phyloP scores from a whole-genome alignment of 2,113 vertebrate species.

The Phrynosoma blainvillii region DNA sequence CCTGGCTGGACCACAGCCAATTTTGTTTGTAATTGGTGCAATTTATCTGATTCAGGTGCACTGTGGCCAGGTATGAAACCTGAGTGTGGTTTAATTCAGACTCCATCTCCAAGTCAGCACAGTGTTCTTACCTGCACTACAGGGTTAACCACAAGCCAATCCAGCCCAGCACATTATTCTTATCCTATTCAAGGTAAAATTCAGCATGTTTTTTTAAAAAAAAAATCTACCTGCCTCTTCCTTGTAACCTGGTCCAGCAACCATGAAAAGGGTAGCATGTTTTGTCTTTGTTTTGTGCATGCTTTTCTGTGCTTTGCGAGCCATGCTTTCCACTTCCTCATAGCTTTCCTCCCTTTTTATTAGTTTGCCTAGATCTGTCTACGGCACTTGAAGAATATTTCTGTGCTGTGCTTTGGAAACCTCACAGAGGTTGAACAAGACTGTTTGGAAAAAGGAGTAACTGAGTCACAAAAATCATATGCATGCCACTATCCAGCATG shows the following conservation, averaged over 20 bases:
- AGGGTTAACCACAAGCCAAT: slow-evolving; percentile 93
- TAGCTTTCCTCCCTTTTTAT: slow-evolving; percentile 6
- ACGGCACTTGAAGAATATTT: slow-evolving; percentile 51
- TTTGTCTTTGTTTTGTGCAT: slow-evolving; percentile 73
- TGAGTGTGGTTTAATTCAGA: slow-evolving; percentile 94
- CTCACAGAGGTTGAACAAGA: slow-evolving; percentile 40
- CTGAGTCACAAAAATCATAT: slow-evolving; percentile 16
- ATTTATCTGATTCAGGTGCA: slow-evolving; percentile 91
- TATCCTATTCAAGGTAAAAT: slow-evolving; percentile 94
- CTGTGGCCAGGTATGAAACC: slow-evolving; percentile 99
- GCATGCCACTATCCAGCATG: slow-evolving; percentile 62
- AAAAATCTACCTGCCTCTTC: slow-evolving; percentile 68
- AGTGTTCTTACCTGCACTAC: slow-evolving; percentile 97
- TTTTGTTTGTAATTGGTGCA: slow-evolving; percentile 80
- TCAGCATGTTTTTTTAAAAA: slow-evolving; percentile 78
- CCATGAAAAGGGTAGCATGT: slow-evolving; percentile 62
- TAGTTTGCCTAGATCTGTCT: slow-evolving; percentile 20
- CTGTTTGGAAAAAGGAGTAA: slow-evolving; percentile 31
- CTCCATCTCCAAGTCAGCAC: slow-evolving; percentile 93
- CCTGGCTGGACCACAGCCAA: slow-evolving; percentile 68
- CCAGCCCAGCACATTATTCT: slow-evolving; percentile 95
- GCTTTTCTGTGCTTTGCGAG: slow-evolving; percentile 64
- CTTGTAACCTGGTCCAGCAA: slow-evolving; percentile 53
- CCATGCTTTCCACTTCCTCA: slow-evolving; percentile 19
- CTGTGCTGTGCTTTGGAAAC: slow-evolving; percentile 61